Evolutionary conservation across 2,797 vertebrate species (phyloP), one percentile per base, ranked within the genome.

Genomic region (Psittacula echo): DNA sequence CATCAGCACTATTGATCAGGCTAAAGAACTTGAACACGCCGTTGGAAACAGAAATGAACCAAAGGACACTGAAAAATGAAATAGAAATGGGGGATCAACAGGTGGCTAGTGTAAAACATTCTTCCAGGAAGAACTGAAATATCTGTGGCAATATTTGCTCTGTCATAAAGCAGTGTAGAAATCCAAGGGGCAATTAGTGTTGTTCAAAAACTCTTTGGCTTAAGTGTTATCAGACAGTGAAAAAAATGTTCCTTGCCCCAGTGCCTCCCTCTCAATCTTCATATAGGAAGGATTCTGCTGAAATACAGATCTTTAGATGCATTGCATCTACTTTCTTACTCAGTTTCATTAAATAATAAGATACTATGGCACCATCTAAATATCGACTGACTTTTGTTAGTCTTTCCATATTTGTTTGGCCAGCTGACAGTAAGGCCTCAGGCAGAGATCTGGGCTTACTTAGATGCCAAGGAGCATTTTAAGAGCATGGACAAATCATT

Each of bases 281-380:
- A 85, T 95, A 85, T 91, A 80, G 71, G 37, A 78, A 93, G 47
- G 45, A 85, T 87, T 92, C 94, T 93, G 95, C 93, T 96, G 93
- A 96, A 96, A 93, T 44, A 93, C 65, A 85, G 73, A 89, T 85
- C 90, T 93, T 82, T 8, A 89, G 70, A 86, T 73, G 76, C 67
- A 81, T 27, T 95, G 66, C 5, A 15, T 80, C 82, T 85, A 7
- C 61, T 82, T 70, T 82, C 53, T 56, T 80, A 50, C 62, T 80
- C 50, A 2, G 47, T 95, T 96, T 93, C 95, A 96, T 95, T 96
- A 96, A 95, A 96, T 96, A 96, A 90, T 96, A 96, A 96, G 93
- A 76, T 88, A 51, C 89, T 78, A 30, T 83, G 94, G 93, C 95
- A 95, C 93, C 95, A 94, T 92, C 94, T 93, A 87, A 96, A 90